Conservation (phyloP, 2,888 invertebrate species). For the Heliconius erato region DNA sequence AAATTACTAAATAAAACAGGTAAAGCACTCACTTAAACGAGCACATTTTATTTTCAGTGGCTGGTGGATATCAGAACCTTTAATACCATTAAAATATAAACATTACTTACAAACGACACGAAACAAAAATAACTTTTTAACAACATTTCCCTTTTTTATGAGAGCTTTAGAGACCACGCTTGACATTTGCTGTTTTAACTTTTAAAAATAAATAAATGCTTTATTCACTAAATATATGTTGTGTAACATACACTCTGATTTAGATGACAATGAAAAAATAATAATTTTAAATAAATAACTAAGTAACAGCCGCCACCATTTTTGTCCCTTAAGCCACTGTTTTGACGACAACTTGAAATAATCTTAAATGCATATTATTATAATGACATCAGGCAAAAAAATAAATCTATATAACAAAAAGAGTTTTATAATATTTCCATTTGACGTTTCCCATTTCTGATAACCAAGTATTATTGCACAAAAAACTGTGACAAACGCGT, state of each 20-base stretch:
- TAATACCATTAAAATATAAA: conserved; percentile 2
- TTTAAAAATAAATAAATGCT: background rate
- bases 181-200: conserved; percentile 2
- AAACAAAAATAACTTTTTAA: conserved; percentile 7
- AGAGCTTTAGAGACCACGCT: background rate
- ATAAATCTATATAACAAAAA: too few species aligned
- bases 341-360: too few species aligned
- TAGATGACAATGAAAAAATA: too few species aligned
- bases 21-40: background rate
- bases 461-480: background rate
- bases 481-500: conserved; percentile 45
- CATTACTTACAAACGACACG: background rate
- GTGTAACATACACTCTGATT: too few species aligned
- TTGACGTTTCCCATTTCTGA: background rate
- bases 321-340: too few species aligned
- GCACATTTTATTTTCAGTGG: conserved; percentile 25
- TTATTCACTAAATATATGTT: too few species aligned
- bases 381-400: too few species aligned
- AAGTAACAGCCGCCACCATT: too few species aligned
- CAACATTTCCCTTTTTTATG: background rate
- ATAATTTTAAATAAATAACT: too few species aligned
- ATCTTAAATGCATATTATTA: too few species aligned
- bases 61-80: conserved; percentile 15
- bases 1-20: conserved; percentile 1
- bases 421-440: too few species aligned